A percentile compares a stretch with the other conserved stretches of the same genome.
Conservation (phyloP, 2,888 invertebrate genomes). For the Linyphia triangularis region DNA sequence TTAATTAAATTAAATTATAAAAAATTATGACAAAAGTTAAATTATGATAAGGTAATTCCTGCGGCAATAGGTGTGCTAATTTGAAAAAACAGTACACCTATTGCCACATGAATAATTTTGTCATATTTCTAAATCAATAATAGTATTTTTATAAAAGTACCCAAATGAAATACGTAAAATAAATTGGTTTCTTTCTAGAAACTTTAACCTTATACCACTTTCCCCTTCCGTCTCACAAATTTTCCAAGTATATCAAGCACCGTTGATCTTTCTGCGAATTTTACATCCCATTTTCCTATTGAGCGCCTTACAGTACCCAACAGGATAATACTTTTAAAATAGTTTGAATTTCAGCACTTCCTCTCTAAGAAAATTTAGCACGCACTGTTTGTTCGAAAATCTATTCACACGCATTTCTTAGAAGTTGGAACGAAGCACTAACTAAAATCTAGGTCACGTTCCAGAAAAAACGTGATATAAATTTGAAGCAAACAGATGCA, state of each 20-base stretch:
- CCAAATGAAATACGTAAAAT: not conserved
- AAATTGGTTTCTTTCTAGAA: not conserved
- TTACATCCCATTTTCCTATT: not conserved
- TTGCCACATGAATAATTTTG: too few relatives aligned
- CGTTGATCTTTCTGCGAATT: not conserved
- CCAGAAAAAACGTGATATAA: constrained; percentile 20
- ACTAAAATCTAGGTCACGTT: constrained; percentile 23
- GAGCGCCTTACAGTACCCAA: not conserved
- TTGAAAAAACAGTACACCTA: too few relatives aligned
- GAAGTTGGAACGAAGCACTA: not conserved
- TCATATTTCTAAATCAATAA: not conserved
- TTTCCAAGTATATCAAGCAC: constrained; percentile 4
- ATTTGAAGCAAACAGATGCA: constrained; percentile 23
- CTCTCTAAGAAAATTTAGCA: constrained; percentile 13
- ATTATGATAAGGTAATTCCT: too few relatives aligned
- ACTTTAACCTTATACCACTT: not conserved
- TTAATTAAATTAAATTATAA: too few relatives aligned
- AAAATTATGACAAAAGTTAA: too few relatives aligned
- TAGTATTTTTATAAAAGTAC: not conserved
- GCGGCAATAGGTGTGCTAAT: too few relatives aligned
- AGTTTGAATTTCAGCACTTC: constrained; percentile 14
- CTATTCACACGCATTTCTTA: not conserved
- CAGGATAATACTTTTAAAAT: not conserved
- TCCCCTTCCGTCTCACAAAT: not conserved
- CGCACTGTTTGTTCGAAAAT: not conserved